Evolutionary conservation across 2,797 vertebrate species (phyloP), one percentile per base, ranked within the genome.

Genomic region (Aldrovandia affinis): DNA sequence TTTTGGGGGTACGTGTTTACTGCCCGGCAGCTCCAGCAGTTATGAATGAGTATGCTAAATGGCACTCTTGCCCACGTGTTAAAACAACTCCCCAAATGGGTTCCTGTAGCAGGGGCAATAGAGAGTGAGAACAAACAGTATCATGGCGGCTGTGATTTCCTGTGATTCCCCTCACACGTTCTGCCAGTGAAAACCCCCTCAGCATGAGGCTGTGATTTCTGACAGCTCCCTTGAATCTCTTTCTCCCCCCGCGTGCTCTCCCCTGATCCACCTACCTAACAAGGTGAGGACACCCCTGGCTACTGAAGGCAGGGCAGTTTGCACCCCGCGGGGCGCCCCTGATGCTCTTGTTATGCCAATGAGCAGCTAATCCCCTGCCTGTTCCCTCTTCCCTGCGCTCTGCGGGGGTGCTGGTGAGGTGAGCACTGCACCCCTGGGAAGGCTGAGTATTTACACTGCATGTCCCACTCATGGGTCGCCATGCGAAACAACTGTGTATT

Each of bases 11-110:
- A 55, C 78, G 33, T 54, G 47, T 30, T 52, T 52, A 79, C 14
- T 3, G 20, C 47, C 9, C 50, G 3, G 44, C 25, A 78, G n/a
- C 33, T 54, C 18, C 33, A 30, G 33, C 78, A 12, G 42, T n/a
- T 42, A 59, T 94, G 73, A 77, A 92, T 94, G 93, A 94, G 93
- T 93, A 93, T 94, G 92, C 92, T 96, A 95, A 95, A 94, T 94
- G 93, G 86, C 42, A 86, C 89, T 91, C 95, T 89, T 94, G 94
- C 95, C 92, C 91, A 93, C 93, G 89, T 89, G 91, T 90, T 95
- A 92, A 94, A 94, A 92, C 86, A 89, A 89, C 83, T 86, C 87
- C 78, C 83, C 85, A 79, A 83, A 90, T 81, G 84, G 86, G 81
- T 86, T 81, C 78, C 33, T 89, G 87, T 86, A 90, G 88, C 87